Percentiles rank a stretch among this genome's conserved stretches.
phyloP scores from a whole-genome alignment of 2,113 vertebrate species.

The Eira barbara region DNA sequence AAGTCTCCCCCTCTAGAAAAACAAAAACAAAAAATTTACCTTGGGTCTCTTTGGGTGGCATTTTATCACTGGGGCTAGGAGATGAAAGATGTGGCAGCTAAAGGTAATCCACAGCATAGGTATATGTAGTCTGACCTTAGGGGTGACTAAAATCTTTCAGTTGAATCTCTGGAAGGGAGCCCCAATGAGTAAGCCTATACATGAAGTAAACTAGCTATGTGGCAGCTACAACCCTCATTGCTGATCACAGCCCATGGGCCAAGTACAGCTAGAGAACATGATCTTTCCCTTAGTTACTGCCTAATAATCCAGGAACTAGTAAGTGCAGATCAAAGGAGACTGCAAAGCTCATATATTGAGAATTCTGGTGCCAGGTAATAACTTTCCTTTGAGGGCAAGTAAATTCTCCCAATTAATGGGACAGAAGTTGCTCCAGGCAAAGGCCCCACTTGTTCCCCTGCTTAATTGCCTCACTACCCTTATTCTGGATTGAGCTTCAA shows the following conservation, averaged over 20 bases:
- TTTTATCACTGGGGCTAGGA: not conserved
- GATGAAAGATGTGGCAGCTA: not conserved
- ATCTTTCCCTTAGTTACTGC: slow-evolving; percentile 41
- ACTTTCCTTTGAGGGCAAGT: slow-evolving; percentile 71
- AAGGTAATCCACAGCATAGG: not conserved
- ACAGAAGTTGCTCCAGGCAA: slow-evolving; percentile 74
- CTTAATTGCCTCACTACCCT: slow-evolving; percentile 68
- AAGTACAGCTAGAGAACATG: slow-evolving; percentile 39
- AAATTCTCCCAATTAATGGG: slow-evolving; percentile 72
- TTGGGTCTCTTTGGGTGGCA: not conserved
- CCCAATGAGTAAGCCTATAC: not conserved
- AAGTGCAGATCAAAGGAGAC: slow-evolving; percentile 66
- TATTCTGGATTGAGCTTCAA: slow-evolving; percentile 73
- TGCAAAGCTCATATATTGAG: slow-evolving; percentile 53
- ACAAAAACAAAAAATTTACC: not conserved
- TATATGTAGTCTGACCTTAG: not conserved
- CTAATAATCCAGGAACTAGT: slow-evolving; percentile 60
- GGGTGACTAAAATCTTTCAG: not conserved
- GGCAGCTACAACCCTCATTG: not conserved
- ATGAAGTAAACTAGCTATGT: not conserved
- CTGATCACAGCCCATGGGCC: not conserved
- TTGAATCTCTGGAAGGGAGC: not conserved
- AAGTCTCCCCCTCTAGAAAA: not conserved
- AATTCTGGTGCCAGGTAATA: slow-evolving; percentile 74
- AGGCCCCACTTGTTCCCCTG: slow-evolving; percentile 42